Base-by-base conservation (phyloP, 1,140 invertebrate genomes). In the Megathymus violae region DNA sequence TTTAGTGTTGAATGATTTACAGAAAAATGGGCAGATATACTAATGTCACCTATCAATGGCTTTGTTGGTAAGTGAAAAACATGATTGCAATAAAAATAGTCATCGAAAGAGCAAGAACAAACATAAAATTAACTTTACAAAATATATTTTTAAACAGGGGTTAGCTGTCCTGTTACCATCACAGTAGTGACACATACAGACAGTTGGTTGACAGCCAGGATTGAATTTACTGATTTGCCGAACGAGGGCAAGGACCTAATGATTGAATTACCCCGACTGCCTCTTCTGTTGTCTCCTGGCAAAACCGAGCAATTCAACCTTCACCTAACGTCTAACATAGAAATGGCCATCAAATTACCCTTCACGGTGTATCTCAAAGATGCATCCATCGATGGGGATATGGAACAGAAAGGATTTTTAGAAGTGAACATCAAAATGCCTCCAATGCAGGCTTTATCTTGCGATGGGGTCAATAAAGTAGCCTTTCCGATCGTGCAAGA, bases 21-120 rank as follows among this genome's bases (percentile, higher is more conserved):
- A 89, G 87, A 85, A 34, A 67, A 80, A 76, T 89, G 85, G 87
- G 81, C 76, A 3, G 82, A 86, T 50, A 82, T 89, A 19, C 15
- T 51, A n/a, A 51, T 76, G 16, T 59, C 69, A 41, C 31, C 69
- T 38, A 71, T 78, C 0, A 52, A 77, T 60, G 88, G 85, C 34
- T 90, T 78, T 70, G 85, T 88, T n/a, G 88, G 88, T 88, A 79
- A 80, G 82, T 67, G 48, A 31, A 38, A 10, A 51, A 36, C 34
- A 34, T 38, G 13, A 41, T 56, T 34, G 48, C 9, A 62, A 14
- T 13, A 13, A 7, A 31, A 7, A 7, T 31, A 31, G n/a, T n/a
- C n/a, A n/a, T n/a, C 22, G 22, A 25, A 3, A 25, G 3, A 25
- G 22, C 3, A 3, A 3, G 22, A 25, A 25, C 22, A 25, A 25